phyloP scores from a whole-genome alignment of 2,888 invertebrate genomes.

The Drosophila rellima region DNA sequence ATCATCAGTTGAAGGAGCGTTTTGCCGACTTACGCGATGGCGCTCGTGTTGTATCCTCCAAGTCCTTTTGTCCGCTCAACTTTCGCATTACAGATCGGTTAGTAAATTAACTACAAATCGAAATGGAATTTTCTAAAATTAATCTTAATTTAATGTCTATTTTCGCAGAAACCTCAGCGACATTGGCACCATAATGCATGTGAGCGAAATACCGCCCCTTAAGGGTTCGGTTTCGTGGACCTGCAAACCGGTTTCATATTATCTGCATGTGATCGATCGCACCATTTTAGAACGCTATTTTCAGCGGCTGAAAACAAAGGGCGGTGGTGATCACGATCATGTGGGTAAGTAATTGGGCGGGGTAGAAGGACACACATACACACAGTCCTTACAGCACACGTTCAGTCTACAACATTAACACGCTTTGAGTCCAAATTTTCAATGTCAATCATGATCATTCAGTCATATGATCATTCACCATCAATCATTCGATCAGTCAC shows the following conservation, averaged over 20 bases:
- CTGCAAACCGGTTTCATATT: slow-evolving; percentile 99
- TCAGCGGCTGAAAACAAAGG: slow-evolving; percentile 96
- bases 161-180: slow-evolving; percentile 95
- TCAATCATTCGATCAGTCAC: slow-evolving; percentile 14
- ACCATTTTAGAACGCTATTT: slow-evolving; percentile 98
- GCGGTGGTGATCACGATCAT: slow-evolving; percentile 86
- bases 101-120: slow-evolving; percentile 20
- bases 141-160: not conserved
- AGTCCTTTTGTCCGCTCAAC: slow-evolving; percentile 99
- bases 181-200: slow-evolving; percentile 99
- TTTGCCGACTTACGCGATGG: slow-evolving; percentile 98
- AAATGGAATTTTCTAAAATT: not conserved
- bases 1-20: slow-evolving; percentile 97
- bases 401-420: slow-evolving; percentile 14
- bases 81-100: slow-evolving; percentile 96
- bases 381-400: slow-evolving; percentile 17
- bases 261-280: slow-evolving; percentile 98
- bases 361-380: not conserved
- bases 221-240: slow-evolving; percentile 99
- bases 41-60: slow-evolving; percentile 98
- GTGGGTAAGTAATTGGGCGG: slow-evolving; percentile 81
- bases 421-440: slow-evolving; percentile 10
- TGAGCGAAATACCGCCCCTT: slow-evolving; percentile 97
- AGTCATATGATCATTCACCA: slow-evolving; percentile 30
- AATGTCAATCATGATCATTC: slow-evolving; percentile 35